Evolutionary conservation across 2,888 invertebrate species (phyloP).

Genomic region (Heliconius sara): DNA sequence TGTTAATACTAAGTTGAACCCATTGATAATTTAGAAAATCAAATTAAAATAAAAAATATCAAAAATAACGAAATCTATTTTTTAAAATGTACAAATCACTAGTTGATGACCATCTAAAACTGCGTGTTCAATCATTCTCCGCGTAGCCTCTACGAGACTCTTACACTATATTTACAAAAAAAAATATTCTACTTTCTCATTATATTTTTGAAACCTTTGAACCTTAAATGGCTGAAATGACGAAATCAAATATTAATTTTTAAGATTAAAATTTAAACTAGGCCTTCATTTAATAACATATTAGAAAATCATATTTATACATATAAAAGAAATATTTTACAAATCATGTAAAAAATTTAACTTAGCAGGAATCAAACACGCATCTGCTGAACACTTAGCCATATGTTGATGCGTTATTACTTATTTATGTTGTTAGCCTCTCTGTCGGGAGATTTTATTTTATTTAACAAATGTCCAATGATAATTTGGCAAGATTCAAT

Average conservation of each 20-base stretch:
- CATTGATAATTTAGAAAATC: background rate
- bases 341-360: background rate
- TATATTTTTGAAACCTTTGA: slow-evolving; percentile 32
- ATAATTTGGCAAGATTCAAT: background rate
- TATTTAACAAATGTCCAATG: background rate
- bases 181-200: slow-evolving; percentile 40
- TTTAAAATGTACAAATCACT: slow-evolving; percentile 31
- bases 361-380: no score
- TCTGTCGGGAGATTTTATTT: background rate
- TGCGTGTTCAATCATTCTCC: slow-evolving; percentile 62
- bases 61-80: background rate
- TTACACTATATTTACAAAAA: slow-evolving; percentile 60
- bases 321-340: background rate
- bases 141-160: slow-evolving; percentile 78
- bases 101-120: slow-evolving; percentile 64
- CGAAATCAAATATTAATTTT: slow-evolving; percentile 38
- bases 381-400: no score
- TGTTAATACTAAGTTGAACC: no score
- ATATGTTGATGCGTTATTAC: no score
- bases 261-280: slow-evolving; percentile 8
- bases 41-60: background rate
- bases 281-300: background rate
- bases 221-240: slow-evolving; percentile 36
- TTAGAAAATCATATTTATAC: background rate
- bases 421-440: no score